Conservation (phyloP, 2,113 vertebrate genomes). For the Microtus ochrogaster region DNA sequence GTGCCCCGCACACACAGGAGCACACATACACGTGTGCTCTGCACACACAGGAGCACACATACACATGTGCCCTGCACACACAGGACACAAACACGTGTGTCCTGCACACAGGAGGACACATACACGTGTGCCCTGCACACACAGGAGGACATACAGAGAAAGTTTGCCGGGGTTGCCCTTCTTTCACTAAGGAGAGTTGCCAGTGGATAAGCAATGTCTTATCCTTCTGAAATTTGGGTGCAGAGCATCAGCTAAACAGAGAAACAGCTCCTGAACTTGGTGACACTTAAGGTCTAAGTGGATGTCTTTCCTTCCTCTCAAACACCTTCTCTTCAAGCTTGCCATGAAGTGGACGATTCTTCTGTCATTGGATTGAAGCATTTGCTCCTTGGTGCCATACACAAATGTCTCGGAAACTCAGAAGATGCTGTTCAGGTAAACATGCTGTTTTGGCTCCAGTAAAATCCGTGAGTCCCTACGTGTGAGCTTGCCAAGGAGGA, state of each 20-base stretch:
- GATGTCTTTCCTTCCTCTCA: neutral
- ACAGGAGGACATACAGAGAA: neutral
- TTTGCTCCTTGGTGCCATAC: constrained; percentile 97
- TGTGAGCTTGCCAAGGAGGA: neutral
- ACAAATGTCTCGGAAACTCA: constrained; percentile 97
- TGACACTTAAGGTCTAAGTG: neutral
- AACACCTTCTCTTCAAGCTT: constrained; percentile 87
- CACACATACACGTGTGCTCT: no score
- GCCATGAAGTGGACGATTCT: constrained; percentile 93
- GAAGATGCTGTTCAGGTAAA: constrained; percentile 95
- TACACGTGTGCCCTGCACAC: neutral
- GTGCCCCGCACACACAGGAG: neutral
- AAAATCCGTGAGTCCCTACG: neutral
- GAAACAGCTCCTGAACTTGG: neutral
- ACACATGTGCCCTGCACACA: neutral
- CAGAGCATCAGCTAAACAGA: neutral
- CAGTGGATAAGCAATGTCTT: neutral
- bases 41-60: neutral
- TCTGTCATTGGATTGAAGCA: constrained; percentile 92
- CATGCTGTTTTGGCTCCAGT: neutral
- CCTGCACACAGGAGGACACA: neutral
- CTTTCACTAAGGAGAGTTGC: neutral
- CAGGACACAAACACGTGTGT: no score
- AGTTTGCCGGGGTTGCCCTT: neutral
- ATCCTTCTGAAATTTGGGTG: neutral